phyloP scores from a whole-genome alignment of 2,888 invertebrate genomes.

The Nephrotoma flavescens region DNA sequence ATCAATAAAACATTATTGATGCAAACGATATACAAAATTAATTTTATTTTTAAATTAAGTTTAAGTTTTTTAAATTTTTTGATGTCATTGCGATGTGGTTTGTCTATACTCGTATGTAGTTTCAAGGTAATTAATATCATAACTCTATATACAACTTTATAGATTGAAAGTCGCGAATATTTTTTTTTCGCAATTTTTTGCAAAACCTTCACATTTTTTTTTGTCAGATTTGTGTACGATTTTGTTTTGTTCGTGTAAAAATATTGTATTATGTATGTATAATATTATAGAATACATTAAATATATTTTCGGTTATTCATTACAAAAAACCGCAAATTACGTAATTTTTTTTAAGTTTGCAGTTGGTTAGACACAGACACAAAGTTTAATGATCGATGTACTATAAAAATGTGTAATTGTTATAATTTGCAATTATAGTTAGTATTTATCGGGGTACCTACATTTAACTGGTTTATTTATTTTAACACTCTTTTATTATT shows the following conservation, averaged over 20 bases:
- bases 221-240: background rate
- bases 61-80: background rate
- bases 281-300: background rate
- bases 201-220: background rate
- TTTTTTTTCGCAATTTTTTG: background rate
- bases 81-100: background rate
- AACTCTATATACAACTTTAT: background rate
- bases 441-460: no score
- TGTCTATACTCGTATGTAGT: background rate
- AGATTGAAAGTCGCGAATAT: background rate
- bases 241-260: background rate
- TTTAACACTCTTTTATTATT: no score
- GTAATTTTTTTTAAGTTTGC: background rate
- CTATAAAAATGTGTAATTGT: background rate
- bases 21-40: background rate
- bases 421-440: no score
- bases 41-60: background rate
- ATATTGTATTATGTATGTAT: background rate
- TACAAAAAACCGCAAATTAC: background rate
- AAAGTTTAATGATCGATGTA: background rate
- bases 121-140: background rate
- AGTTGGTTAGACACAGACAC: background rate
- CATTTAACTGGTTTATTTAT: no score
- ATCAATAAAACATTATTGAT: background rate
- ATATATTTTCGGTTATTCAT: background rate